Conservation (phyloP, 1,140 invertebrate species). For the Melitaea cinxia region DNA sequence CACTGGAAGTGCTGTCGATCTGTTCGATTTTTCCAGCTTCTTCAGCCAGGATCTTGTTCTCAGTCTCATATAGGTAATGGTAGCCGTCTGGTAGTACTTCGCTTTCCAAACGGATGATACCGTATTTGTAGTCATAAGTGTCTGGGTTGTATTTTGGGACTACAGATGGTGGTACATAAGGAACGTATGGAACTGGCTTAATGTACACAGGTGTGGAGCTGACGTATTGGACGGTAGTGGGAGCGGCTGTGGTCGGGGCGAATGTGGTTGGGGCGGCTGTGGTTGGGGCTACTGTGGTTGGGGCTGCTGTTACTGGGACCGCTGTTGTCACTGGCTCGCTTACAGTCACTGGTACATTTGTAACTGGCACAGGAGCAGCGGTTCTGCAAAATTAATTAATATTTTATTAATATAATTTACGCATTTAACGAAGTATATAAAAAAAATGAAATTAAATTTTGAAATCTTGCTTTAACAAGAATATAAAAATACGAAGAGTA, state of each 20-base stretch:
- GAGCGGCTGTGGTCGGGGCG: constrained; percentile 8
- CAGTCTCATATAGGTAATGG: constrained; percentile 84
- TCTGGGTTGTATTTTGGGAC: constrained; percentile 51
- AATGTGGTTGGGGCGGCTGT: constrained; percentile 15
- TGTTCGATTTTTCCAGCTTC: constrained; percentile 81
- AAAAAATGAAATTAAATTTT: too few relatives aligned
- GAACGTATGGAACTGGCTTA: constrained; percentile 1
- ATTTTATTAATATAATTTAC: too few relatives aligned
- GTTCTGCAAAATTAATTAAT: neutral
- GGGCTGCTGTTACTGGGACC: constrained; percentile 1
- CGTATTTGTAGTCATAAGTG: constrained; percentile 65
- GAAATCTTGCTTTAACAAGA: too few relatives aligned
- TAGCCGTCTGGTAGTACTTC: constrained; percentile 72
- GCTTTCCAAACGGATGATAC: constrained; percentile 69
- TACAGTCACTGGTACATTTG: constrained; percentile 4
- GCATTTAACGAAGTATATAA: too few relatives aligned
- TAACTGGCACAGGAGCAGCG: neutral
- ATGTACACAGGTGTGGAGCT: constrained; percentile 52
- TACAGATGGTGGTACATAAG: constrained; percentile 35
- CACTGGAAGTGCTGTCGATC: constrained; percentile 76
- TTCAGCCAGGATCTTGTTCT: constrained; percentile 83
- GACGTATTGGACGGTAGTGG: constrained; percentile 16
- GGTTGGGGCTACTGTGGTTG: constrained; percentile 5
- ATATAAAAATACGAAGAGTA: too few relatives aligned
- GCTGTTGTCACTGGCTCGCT: constrained; percentile 3